phyloP scores from a whole-genome alignment of 2,888 invertebrate genomes.

The Melipona bicolor region DNA sequence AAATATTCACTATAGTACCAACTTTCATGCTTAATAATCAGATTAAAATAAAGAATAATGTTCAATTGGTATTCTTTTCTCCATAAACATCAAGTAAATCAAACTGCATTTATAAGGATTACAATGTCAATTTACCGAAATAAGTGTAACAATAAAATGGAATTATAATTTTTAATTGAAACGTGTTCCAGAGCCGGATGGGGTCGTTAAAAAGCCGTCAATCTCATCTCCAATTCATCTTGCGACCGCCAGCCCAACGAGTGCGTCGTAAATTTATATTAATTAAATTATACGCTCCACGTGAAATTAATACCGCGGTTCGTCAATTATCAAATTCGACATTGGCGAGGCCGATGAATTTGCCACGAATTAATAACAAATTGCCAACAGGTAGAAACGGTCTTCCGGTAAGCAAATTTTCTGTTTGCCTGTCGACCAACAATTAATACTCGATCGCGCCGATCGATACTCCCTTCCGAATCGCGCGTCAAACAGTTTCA shows the following conservation, averaged over 20 bases:
- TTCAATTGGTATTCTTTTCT: background rate
- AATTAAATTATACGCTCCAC: background rate
- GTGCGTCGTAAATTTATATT: background rate
- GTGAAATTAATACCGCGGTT: background rate
- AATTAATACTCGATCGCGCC: background rate
- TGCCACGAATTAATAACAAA: constrained; percentile 7
- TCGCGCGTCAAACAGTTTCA: background rate
- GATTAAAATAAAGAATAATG: background rate
- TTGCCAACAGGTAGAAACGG: background rate
- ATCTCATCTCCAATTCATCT: no score
- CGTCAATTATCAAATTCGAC: background rate
- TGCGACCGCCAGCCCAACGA: background rate
- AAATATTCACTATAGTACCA: no score
- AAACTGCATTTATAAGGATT: background rate
- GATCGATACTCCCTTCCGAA: background rate
- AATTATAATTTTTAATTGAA: constrained; percentile 8
- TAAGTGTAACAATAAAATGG: no score
- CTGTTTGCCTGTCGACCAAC: constrained; percentile 18
- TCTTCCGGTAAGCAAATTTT: background rate
- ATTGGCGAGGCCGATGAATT: background rate
- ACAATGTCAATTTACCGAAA: background rate
- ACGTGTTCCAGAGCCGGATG: constrained; percentile 70
- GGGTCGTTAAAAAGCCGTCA: constrained; percentile 66
- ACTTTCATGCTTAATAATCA: no score
- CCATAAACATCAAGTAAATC: background rate